phyloP scores from a whole-genome alignment of 2,888 invertebrate genomes.

The Antitype chi region DNA sequence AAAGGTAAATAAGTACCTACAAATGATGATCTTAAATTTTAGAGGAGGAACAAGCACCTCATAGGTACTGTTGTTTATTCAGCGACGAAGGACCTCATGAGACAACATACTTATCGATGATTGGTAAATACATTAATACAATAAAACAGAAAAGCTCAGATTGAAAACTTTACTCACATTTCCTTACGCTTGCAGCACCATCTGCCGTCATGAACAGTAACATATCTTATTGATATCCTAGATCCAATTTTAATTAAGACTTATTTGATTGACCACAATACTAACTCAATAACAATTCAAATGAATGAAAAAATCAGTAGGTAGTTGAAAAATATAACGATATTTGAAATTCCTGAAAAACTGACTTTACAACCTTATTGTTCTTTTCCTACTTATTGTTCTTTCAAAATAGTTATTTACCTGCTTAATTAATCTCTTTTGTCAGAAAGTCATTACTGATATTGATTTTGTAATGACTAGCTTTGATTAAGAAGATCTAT shows the following conservation, averaged over 20 bases:
- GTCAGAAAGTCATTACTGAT: not conserved
- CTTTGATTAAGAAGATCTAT: constrained; percentile 15
- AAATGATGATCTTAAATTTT: not conserved
- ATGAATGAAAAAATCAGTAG: rapidly evolving
- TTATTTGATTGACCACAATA: not conserved
- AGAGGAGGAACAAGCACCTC: not conserved
- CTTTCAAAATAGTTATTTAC: constrained; percentile 1
- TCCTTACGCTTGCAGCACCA: constrained; percentile 5
- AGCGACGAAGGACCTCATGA: not conserved
- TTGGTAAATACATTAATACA: not conserved
- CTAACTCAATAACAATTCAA: not conserved
- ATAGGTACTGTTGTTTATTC: not conserved
- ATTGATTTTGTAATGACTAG: constrained; percentile 22
- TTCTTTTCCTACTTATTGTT: not conserved
- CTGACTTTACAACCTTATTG: not conserved
- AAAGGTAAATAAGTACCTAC: not conserved
- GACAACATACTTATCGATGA: no score
- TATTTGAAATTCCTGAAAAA: not conserved
- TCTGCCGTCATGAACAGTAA: not conserved
- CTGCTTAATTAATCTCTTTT: not conserved
- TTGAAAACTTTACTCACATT: not conserved
- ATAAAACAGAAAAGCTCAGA: not conserved
- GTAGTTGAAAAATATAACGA: not conserved
- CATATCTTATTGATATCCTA: not conserved
- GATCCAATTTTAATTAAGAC: not conserved